Conservation (phyloP, 1,140 invertebrate genomes). For the Neodiprion fabricii region DNA sequence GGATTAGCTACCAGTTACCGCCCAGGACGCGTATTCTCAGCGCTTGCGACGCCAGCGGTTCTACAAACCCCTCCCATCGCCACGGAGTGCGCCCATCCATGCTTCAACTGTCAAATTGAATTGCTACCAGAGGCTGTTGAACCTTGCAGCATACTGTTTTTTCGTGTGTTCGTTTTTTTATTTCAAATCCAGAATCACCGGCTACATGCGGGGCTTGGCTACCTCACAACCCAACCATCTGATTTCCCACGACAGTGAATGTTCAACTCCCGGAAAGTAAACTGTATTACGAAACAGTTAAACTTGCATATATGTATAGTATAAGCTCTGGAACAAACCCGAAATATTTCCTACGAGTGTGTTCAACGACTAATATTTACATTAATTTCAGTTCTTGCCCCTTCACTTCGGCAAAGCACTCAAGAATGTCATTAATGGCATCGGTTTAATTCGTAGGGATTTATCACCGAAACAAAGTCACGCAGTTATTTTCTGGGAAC, state of each 20-base stretch:
- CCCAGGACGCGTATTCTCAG: background rate
- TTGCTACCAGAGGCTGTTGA: background rate
- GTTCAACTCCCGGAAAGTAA: background rate
- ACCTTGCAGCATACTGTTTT: too few species aligned
- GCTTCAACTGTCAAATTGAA: slow-evolving; percentile 2
- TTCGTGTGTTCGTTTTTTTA: background rate
- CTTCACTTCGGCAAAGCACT: background rate
- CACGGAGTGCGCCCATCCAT: background rate
- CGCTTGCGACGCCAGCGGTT: too few species aligned
- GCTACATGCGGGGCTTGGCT: background rate
- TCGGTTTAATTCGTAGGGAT: background rate
- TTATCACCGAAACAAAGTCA: background rate
- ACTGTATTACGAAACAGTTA: background rate
- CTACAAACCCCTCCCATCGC: too few species aligned
- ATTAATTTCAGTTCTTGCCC: background rate
- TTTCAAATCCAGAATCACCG: background rate
- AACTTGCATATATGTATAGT: too few species aligned
- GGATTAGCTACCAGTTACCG: background rate
- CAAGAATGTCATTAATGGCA: too few species aligned
- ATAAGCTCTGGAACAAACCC: too few species aligned
- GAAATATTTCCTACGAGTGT: too few species aligned
- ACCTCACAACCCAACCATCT: background rate
- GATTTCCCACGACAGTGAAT: background rate
- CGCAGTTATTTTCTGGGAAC: background rate
- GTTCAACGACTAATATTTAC: background rate